Evolutionary conservation across 1,140 invertebrate genomes (phyloP).

Genomic region (Trichogramma pretiosum): DNA sequence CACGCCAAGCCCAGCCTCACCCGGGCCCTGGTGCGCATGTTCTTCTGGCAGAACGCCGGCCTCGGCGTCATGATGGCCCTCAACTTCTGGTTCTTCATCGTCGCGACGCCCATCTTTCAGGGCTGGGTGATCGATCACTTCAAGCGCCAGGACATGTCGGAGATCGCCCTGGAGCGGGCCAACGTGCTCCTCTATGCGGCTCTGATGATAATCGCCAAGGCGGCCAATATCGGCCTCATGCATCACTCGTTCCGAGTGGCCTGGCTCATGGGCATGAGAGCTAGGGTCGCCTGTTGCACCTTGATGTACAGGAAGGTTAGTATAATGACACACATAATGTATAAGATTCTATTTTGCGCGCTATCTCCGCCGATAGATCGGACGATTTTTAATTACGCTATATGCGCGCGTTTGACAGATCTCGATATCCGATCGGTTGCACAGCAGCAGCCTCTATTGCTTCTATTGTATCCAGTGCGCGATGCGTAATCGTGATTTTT

Average conservation of each 20-base stretch:
- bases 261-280: conserved; percentile 51
- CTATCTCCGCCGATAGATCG: too few species aligned
- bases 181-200: conserved; percentile 36
- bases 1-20: conserved; percentile 37
- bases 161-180: conserved; percentile 20
- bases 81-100: conserved; percentile 30
- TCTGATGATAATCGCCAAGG: conserved; percentile 30
- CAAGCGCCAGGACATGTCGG: conserved; percentile 19
- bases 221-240: conserved; percentile 29
- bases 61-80: conserved; percentile 37
- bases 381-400: too few species aligned
- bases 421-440: too few species aligned
- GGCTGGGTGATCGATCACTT: conserved; percentile 50
- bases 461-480: too few species aligned
- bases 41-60: conserved; percentile 38
- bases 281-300: conserved; percentile 51
- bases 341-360: too few species aligned
- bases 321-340: too few species aligned
- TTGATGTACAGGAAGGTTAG: conserved; percentile 56
- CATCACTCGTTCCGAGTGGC: conserved; percentile 44
- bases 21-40: conserved; percentile 40
- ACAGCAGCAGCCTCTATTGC: too few species aligned
- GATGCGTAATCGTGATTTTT: too few species aligned
- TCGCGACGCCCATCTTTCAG: conserved; percentile 45
- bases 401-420: too few species aligned